A percentile compares a stretch with the other conserved stretches of the same genome.
Evolutionary conservation across 1,140 invertebrate genomes (phyloP).

Genomic region (Lepidurus couesii): DNA sequence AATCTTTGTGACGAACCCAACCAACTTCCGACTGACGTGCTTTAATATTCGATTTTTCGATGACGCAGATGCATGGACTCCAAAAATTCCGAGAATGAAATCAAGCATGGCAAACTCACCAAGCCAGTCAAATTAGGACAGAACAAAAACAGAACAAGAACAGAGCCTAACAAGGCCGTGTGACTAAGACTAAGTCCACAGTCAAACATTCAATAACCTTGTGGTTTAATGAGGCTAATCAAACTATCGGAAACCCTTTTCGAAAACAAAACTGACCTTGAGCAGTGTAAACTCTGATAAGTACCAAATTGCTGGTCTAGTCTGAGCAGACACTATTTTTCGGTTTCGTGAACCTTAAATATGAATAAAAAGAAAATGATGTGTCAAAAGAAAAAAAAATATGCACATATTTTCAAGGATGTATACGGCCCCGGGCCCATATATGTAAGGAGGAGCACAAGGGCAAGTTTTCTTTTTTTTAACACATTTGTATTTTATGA

Average conservation of each 20-base stretch:
- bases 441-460: not conserved
- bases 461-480: not conserved
- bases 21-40: not conserved
- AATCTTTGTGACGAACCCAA: not conserved
- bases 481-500: not conserved
- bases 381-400: not conserved
- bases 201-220: slow-evolving; percentile 5
- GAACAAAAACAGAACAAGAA: not conserved
- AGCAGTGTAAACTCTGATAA: not conserved
- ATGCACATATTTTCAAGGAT: slow-evolving; percentile 10
- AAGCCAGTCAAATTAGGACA: not conserved
- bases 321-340: not conserved
- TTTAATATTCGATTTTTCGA: not conserved
- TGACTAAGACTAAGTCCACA: not conserved
- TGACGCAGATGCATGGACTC: not conserved
- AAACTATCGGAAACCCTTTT: not conserved
- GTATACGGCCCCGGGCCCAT: not conserved
- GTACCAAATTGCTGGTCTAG: not conserved
- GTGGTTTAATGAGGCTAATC: slow-evolving; percentile 13
- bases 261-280: not conserved
- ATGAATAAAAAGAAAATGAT: not conserved
- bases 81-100: not conserved
- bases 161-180: not conserved
- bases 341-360: not conserved
- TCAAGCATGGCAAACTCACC: not conserved